Evolutionary conservation across 2,888 invertebrate genomes (phyloP), one percentile per base, ranked within the genome.

Genomic region (Hipparchia semele): DNA sequence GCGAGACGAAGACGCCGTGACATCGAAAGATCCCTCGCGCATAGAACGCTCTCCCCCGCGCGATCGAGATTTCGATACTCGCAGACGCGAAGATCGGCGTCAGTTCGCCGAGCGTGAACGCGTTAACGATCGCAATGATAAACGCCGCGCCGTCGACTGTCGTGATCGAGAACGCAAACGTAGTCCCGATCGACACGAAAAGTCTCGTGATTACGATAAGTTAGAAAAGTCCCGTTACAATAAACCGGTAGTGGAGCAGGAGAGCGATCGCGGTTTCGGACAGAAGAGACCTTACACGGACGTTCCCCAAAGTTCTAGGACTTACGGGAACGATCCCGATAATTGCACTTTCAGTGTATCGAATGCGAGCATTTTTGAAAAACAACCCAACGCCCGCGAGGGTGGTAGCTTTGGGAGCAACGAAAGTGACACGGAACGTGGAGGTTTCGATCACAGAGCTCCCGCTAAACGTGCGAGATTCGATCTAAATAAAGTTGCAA

Each of bases 321-420:
- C 68, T 7, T 74, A 54, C 58, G 67, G 74, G 58, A 74, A 70
- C 56, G 54, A 64, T n/a, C 71, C 74, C 7, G 64, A 71, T 45
- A 74, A 74, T 56, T 71, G 71, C 54, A 62, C 62, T 46, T 74
- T 74, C 60, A 56, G 49, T 5, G 69, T 69, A 33, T 53, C 73
- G 7, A 75, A 73, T 13, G 13, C 12, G 12, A 70, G 59, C 59
- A 60, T 51, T 49, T 73, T 71, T 23, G 51, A 53, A 39, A 66
- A 72, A 23, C 51, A n/a, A 45, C 6, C 51, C 10, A 23, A 45
- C 8, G 8, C 9, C 13, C 58, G 23, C 13, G 8, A 56, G 13
- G 56, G 13, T 23, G 58, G 7, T 23, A 23, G 23, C 8, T 23
- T 23, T 58, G 8, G 58, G 13, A 8, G 56, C 7, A 64, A 46